Percentiles rank a stretch among this genome's conserved stretches.
phyloP scores from a whole-genome alignment of 2,113 vertebrate species.

The Cavia aperea region DNA sequence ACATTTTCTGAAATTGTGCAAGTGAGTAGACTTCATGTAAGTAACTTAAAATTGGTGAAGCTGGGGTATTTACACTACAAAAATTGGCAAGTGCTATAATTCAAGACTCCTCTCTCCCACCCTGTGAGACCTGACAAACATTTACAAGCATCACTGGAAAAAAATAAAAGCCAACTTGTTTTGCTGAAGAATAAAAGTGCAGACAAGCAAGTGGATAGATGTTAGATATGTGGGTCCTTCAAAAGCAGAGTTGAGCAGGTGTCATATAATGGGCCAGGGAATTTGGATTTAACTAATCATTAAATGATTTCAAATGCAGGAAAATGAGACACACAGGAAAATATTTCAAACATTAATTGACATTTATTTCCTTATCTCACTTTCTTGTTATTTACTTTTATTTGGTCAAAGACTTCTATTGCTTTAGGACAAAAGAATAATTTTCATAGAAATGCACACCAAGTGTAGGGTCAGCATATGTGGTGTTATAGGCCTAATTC shows the following conservation, averaged over 20 bases:
- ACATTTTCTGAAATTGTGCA: conserved; percentile 6
- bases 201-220: neutral
- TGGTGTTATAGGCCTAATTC: neutral
- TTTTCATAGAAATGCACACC: neutral
- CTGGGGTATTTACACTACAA: neutral
- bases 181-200: neutral
- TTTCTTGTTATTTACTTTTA: neutral
- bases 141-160: neutral
- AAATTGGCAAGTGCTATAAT: conserved; percentile 1
- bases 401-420: neutral
- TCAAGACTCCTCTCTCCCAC: neutral
- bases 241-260: neutral
- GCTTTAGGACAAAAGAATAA: neutral
- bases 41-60: neutral
- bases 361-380: neutral
- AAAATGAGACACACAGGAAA: neutral
- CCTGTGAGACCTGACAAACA: neutral
- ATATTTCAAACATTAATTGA: neutral
- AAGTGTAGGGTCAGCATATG: neutral
- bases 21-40: neutral
- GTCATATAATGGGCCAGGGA: neutral
- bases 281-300: neutral
- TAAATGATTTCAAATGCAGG: neutral
- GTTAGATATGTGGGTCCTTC: neutral
- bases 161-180: neutral